phyloP scores from a whole-genome alignment of 2,113 vertebrate genomes.

The Phalacrocorax brasilianus region DNA sequence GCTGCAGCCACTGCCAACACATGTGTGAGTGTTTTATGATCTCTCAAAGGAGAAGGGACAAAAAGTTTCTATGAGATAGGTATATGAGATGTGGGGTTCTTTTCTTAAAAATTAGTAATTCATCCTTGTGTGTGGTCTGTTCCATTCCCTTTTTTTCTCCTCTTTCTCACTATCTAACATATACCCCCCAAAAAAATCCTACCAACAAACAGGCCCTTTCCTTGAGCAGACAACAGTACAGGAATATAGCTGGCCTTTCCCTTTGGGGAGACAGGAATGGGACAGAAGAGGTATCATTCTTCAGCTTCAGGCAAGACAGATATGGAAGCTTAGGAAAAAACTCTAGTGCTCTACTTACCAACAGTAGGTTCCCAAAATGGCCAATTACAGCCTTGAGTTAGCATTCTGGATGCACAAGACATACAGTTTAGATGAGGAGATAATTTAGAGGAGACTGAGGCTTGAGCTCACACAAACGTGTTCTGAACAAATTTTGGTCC shows the following conservation, averaged over 20 bases:
- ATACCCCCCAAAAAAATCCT: no score
- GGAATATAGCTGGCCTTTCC: background rate
- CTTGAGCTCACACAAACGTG: background rate
- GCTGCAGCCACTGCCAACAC: background rate
- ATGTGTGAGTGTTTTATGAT: background rate
- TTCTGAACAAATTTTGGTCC: background rate
- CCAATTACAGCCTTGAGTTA: background rate
- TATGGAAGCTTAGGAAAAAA: background rate
- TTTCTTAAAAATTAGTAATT: background rate
- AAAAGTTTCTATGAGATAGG: background rate
- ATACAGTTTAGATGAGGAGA: background rate
- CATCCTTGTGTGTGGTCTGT: background rate
- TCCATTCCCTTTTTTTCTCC: background rate
- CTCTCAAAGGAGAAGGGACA: background rate
- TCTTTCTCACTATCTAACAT: background rate
- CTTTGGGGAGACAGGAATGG: background rate
- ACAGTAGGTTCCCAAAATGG: background rate
- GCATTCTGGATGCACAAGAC: background rate
- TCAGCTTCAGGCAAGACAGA: background rate
- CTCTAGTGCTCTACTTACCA: background rate
- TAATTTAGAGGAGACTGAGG: background rate
- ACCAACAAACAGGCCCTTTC: background rate
- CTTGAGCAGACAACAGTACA: background rate
- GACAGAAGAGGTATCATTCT: background rate
- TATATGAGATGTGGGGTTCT: background rate